Conservation (phyloP, 2,888 invertebrate species). For the Xestia sexstrigata region DNA sequence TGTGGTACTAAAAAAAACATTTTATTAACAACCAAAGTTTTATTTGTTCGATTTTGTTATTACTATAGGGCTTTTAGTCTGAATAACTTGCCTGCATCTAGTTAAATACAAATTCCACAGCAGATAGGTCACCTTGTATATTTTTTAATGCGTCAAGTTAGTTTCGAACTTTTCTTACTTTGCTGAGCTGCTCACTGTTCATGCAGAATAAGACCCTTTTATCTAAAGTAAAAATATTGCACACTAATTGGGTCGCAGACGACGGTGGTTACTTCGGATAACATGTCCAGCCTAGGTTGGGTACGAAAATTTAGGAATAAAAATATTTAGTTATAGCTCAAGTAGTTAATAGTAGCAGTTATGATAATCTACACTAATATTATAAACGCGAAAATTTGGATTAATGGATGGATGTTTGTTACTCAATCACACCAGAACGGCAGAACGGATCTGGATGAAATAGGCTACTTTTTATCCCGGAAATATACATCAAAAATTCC, state of each 20-base stretch:
- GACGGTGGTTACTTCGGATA: constrained; percentile 1
- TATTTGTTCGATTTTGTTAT: neutral
- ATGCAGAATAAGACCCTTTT: neutral
- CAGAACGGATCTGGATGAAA: no score
- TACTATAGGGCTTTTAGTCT: neutral
- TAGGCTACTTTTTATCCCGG: no score
- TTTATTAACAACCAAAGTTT: no score
- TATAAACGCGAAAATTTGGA: no score
- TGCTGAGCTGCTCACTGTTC: neutral
- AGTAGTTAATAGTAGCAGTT: neutral
- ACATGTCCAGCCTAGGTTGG: neutral
- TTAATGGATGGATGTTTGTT: no score
- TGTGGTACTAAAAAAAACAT: constrained; percentile 4
- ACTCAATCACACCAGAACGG: no score
- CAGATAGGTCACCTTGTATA: neutral
- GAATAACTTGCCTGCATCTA: neutral
- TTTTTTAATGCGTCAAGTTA: neutral
- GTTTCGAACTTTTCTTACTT: constrained; percentile 1
- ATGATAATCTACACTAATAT: neutral
- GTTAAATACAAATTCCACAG: neutral
- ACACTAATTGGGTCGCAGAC: constrained; percentile 36
- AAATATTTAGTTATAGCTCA: neutral
- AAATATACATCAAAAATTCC: no score
- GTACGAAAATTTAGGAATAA: neutral
- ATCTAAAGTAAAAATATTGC: constrained; percentile 24